These are phyloP conservation scores for Chunga burmeisteri DNA, from an alignment of 2,113 vertebrate genomes.

Conservation along the genomic window DNA sequence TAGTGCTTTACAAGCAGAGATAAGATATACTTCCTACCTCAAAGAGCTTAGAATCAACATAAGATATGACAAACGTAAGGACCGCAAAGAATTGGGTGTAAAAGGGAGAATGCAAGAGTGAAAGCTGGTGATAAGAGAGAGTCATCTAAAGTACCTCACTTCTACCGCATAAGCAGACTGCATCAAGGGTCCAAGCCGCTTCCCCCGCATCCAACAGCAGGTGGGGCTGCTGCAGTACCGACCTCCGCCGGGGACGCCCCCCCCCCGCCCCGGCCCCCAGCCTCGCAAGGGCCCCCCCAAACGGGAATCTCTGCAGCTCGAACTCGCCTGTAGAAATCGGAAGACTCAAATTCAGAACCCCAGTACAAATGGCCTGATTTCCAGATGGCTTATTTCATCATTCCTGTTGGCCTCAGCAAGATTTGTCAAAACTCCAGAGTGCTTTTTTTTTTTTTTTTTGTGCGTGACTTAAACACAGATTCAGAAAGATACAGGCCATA, in stretches of 20 bases:
- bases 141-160: accelerated
- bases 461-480: neutral
- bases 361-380: neutral
- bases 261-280: neutral
- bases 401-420: neutral
- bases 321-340: accelerated
- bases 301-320: accelerated
- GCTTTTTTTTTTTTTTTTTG: neutral
- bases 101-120: neutral
- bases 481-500: neutral
- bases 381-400: accelerated
- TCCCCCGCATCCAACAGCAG: conserved; percentile 66
- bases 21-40: neutral
- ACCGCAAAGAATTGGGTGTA: neutral
- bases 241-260: neutral
- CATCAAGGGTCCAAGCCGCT: neutral
- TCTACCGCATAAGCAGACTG: accelerated
- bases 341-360: accelerated
- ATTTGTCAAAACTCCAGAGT: accelerated
- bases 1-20: neutral
- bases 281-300: neutral
- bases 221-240: conserved; percentile 63
- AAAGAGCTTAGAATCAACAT: neutral
- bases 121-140: neutral
- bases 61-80: neutral